These are phyloP conservation scores for Amniataba percoides DNA, from an alignment of 2,797 vertebrate species.

Conservation along the genomic window DNA sequence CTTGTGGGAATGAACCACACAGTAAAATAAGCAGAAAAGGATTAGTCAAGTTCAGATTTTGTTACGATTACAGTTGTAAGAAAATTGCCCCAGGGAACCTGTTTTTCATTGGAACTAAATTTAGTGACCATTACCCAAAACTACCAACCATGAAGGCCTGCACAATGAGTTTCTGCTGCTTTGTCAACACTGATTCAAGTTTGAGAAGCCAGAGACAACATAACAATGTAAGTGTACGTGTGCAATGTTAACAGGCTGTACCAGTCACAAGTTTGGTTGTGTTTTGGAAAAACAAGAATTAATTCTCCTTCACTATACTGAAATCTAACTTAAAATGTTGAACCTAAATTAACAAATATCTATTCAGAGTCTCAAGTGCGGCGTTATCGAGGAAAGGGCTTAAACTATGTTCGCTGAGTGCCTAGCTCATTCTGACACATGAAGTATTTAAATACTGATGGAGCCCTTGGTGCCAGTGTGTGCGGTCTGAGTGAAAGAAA, in stretches of 20 bases:
- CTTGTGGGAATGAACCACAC: neutral
- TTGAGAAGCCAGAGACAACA: neutral
- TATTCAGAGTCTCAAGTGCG: conserved; percentile 24
- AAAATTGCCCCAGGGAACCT: neutral
- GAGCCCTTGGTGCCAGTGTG: conserved; percentile 41
- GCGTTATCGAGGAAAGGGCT: conserved; percentile 12
- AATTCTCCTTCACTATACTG: neutral
- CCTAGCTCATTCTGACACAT: conserved; percentile 42
- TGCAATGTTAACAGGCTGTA: conserved; percentile 23
- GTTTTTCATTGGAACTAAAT: neutral
- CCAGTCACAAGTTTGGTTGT: conserved; percentile 6
- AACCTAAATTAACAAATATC: conserved; percentile 6
- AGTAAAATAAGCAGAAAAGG: neutral
- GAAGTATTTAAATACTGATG: conserved; percentile 64
- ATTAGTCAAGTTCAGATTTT: neutral
- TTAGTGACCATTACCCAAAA: neutral
- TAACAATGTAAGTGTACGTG: neutral
- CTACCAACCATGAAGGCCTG: neutral
- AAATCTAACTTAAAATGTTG: conserved; percentile 18
- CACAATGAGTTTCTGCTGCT: neutral
- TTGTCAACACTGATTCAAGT: neutral
- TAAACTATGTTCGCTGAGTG: conserved; percentile 28
- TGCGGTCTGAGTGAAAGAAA: conserved; percentile 56
- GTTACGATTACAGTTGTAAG: neutral
- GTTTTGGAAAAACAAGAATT: conserved; percentile 7